Evolutionary conservation across 2,888 invertebrate species (phyloP), one percentile per base, ranked within the genome.

Genomic region (Heteromurus nitidus): DNA sequence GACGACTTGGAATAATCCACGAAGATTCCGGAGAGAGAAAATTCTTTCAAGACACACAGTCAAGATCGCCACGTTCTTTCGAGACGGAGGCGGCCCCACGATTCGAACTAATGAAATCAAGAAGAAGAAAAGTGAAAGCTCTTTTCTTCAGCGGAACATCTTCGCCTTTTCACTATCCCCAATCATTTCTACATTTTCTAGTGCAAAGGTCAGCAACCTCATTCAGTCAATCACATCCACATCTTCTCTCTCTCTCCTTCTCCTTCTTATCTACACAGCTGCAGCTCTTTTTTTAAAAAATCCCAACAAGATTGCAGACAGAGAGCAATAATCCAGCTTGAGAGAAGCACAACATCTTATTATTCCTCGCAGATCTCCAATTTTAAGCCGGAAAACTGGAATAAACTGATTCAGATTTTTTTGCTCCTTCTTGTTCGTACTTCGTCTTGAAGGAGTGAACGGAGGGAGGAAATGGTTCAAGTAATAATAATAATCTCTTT

Each of bases 181-280:
- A 70, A 79, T 79, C 79, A 70, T 70, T 70, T 53, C 55, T 36
- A 62, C 79, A 70, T 79, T 79, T 70, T 79, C 42, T 70, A 30
- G 69, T 70, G 53, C 79, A 70, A 79, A 79, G 79, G 64, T 70
- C 79, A 70, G 62, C 22, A 69, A 79, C 69, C 79, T 65, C 42
- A 42, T 70, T 79, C 55, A 58, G 47, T 68, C 65, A 64, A 74
- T 65, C 65, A 24, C 65, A 36, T 13, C 24, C 53, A 68, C 9
- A 20, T 47, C 36, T 30, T 50, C 31, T 3, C 3, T 44, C 18
- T 36, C 36, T 20, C 30, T 50, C 31, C 13, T 13, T 44, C 18
- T 36, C 36, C 18, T 36, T 36, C 9, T 36, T n/a, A 13, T 1
- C 31, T 26, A 5, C n/a, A 64, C 62, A 64, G 20, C 20, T 36